These are phyloP conservation scores for Pituophis catenifer DNA, from an alignment of 2,113 vertebrate genomes.

Conservation along the genomic window DNA sequence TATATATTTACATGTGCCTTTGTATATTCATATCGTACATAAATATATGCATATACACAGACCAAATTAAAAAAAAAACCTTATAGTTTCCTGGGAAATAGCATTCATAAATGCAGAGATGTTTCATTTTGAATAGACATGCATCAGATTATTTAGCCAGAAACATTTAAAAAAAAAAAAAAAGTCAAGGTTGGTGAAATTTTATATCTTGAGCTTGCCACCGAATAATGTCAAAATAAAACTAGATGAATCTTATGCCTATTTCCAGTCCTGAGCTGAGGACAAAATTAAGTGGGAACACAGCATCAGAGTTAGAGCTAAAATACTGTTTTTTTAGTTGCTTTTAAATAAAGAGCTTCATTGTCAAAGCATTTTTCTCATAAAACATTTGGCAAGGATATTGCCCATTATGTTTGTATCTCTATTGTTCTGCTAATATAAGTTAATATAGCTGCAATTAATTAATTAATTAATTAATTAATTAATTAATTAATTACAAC, in stretches of 20 bases:
- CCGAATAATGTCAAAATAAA: neutral
- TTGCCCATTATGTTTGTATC: neutral
- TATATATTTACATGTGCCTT: neutral
- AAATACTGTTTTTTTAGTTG: neutral
- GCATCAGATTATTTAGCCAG: neutral
- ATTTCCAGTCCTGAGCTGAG: neutral
- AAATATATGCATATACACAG: neutral
- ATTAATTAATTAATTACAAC: neutral
- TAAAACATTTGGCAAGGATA: neutral
- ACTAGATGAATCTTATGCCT: neutral
- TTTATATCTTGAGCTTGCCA: neutral
- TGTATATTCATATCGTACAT: neutral
- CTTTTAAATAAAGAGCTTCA: neutral
- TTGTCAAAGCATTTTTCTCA: neutral
- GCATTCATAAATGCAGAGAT: neutral
- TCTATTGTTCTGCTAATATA: neutral
- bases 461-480: no score
- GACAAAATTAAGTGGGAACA: neutral
- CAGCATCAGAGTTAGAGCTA: neutral
- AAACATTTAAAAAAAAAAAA: neutral
- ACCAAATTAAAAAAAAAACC: neutral
- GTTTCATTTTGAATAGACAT: neutral
- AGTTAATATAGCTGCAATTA: neutral
- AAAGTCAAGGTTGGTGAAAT: neutral
- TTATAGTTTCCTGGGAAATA: neutral